Evolutionary conservation across 2,797 vertebrate species (phyloP).

Genomic region (Apodemus agrarius): DNA sequence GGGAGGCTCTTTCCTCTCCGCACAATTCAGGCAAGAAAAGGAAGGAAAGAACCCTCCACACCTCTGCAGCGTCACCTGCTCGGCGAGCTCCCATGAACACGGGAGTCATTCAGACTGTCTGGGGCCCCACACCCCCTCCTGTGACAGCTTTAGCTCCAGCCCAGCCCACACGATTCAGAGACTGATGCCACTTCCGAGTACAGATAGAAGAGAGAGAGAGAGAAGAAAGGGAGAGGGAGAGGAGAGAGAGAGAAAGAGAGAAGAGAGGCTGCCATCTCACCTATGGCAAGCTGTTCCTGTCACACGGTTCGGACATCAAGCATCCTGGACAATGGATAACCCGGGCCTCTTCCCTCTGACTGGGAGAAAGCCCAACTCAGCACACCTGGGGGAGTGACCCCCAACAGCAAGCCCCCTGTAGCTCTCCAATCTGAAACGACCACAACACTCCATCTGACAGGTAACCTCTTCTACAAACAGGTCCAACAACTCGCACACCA

Average conservation of each 20-base stretch:
- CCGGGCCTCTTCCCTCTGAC: constrained; percentile 13
- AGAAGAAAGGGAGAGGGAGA: not conserved
- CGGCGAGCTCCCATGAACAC: constrained; percentile 50
- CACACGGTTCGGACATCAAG: constrained; percentile 54
- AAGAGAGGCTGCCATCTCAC: constrained; percentile 41
- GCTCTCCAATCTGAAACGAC: constrained; percentile 46
- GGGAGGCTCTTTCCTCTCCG: not conserved
- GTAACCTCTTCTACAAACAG: constrained; percentile 47
- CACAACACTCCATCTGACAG: constrained; percentile 57
- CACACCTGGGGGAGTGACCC: not conserved
- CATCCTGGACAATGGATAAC: not conserved
- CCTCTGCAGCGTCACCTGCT: constrained; percentile 59
- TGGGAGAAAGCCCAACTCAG: constrained; percentile 2
- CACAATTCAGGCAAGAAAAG: constrained; percentile 21
- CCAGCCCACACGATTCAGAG: constrained; percentile 76
- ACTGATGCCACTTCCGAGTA: constrained; percentile 73
- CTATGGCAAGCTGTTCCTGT: constrained; percentile 74
- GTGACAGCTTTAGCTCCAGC: constrained; percentile 52
- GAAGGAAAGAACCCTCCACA: constrained; percentile 59
- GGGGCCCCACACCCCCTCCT: constrained; percentile 68
- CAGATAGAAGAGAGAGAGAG: constrained; percentile 1
- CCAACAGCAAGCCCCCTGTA: not conserved
- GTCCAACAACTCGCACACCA: constrained; percentile 57
- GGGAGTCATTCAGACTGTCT: constrained; percentile 43
- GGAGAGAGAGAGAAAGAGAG: constrained; percentile 17